Evolutionary conservation across 2,113 vertebrate species (phyloP).

Genomic region (Hippocampus guttulatus): DNA sequence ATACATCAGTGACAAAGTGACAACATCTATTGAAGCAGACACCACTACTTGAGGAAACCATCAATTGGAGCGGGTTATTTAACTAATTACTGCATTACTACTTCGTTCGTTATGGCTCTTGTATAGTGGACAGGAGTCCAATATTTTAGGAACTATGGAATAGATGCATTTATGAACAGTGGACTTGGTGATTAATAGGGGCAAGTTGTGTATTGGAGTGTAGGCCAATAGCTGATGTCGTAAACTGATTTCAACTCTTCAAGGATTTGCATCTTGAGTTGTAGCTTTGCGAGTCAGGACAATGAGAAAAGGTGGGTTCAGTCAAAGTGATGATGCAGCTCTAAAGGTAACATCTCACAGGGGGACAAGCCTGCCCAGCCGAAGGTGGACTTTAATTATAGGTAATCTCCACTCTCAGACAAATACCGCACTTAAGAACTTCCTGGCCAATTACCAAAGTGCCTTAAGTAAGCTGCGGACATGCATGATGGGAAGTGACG

Average conservation of each 20-base stretch:
- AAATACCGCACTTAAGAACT: constrained; percentile 63
- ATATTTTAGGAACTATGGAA: background rate
- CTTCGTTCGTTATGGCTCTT: background rate
- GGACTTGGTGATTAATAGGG: too few relatives aligned
- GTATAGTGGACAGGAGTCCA: background rate
- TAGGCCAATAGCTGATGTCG: background rate
- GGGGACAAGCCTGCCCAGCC: constrained; percentile 68
- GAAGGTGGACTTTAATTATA: constrained; percentile 79
- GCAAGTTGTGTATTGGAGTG: background rate
- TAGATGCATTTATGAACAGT: too few relatives aligned
- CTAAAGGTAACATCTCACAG: constrained; percentile 63
- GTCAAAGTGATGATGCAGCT: constrained; percentile 41
- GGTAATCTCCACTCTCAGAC: constrained; percentile 70
- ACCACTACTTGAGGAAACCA: background rate
- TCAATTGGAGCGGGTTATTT: too few relatives aligned
- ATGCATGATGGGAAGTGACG: constrained; percentile 63
- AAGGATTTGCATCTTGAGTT: background rate
- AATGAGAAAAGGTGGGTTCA: constrained; percentile 42
- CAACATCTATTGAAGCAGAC: background rate
- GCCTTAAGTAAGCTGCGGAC: constrained; percentile 65
- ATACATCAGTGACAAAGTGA: too few relatives aligned
- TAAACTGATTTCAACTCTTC: background rate
- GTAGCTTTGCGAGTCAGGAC: constrained; percentile 1
- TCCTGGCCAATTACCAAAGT: constrained; percentile 75
- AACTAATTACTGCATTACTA: background rate